These are phyloP conservation scores for Stercorarius parasiticus DNA, from an alignment of 2,113 vertebrate genomes.

Conservation along the genomic window DNA sequence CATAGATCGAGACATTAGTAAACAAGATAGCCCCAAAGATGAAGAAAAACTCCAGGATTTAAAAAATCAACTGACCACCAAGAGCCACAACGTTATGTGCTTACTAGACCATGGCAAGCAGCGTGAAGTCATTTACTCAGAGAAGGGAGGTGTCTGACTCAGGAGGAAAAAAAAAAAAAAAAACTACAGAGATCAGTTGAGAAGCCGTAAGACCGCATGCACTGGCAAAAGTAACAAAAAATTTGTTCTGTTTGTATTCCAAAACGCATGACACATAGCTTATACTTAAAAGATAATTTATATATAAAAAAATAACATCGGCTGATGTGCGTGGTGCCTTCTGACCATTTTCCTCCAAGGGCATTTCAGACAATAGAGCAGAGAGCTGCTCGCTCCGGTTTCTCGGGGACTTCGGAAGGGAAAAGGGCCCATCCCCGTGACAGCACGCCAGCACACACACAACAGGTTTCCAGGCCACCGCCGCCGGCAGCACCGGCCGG, in stretches of 20 bases:
- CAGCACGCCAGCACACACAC: not conserved
- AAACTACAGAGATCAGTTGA: not conserved
- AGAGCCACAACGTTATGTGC: not conserved
- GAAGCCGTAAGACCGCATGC: not conserved
- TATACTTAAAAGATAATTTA: rapidly evolving
- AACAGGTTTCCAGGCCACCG: not conserved
- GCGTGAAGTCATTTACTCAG: not conserved
- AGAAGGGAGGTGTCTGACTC: conserved; percentile 28
- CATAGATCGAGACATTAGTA: not conserved
- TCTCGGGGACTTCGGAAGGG: not conserved
- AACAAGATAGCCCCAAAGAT: not conserved
- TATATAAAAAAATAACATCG: rapidly evolving
- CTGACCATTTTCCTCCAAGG: not conserved
- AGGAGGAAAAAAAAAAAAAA: not conserved
- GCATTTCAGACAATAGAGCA: not conserved
- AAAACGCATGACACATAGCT: rapidly evolving
- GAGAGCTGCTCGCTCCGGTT: not conserved
- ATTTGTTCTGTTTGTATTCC: rapidly evolving
- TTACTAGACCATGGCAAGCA: not conserved
- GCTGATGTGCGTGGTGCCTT: rapidly evolving
- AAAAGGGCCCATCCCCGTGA: not conserved
- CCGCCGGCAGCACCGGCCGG: not conserved
- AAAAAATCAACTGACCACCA: not conserved
- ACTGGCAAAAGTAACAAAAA: rapidly evolving
- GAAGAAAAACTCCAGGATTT: not conserved